These are phyloP conservation scores for Palythoa caribaeorum DNA, from an alignment of 92 coral and sea anemone genomes.

Conservation along the genomic window DNA sequence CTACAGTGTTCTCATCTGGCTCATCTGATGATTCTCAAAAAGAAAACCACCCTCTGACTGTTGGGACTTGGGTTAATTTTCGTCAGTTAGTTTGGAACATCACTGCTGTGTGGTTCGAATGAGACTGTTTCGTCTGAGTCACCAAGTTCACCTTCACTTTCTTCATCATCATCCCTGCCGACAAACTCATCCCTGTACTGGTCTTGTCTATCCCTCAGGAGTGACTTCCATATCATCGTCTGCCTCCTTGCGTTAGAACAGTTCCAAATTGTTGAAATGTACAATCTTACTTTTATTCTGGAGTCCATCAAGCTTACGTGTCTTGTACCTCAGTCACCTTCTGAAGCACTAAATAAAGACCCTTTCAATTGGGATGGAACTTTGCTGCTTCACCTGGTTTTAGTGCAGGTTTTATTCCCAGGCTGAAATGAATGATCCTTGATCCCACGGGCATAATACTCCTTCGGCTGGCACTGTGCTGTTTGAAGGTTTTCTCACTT, in stretches of 20 bases:
- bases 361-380: conserved; percentile 59
- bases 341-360: conserved; percentile 46
- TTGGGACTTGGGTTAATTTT: no score
- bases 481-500: conserved; percentile 26
- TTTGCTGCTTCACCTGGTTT: conserved; percentile 50
- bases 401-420: conserved; percentile 48
- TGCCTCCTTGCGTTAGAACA: not conserved
- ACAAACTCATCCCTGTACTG: not conserved
- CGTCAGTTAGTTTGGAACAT: no score
- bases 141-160: not conserved
- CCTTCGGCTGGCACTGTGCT: conserved; percentile 31
- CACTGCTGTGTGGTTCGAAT: not conserved
- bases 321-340: conserved; percentile 56
- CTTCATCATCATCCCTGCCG: not conserved
- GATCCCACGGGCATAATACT: conserved; percentile 37
- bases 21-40: no score
- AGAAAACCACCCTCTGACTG: no score
- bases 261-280: not conserved
- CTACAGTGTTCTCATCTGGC: no score
- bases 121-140: not conserved
- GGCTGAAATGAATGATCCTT: conserved; percentile 33
- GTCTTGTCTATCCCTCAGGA: not conserved
- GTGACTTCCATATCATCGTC: not conserved
- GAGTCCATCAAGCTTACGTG: conserved; percentile 18
- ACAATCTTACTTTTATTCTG: not conserved